phyloP scores from a whole-genome alignment of 92 coral and sea anemone genomes.

The Parazoanthus atlanticus region DNA sequence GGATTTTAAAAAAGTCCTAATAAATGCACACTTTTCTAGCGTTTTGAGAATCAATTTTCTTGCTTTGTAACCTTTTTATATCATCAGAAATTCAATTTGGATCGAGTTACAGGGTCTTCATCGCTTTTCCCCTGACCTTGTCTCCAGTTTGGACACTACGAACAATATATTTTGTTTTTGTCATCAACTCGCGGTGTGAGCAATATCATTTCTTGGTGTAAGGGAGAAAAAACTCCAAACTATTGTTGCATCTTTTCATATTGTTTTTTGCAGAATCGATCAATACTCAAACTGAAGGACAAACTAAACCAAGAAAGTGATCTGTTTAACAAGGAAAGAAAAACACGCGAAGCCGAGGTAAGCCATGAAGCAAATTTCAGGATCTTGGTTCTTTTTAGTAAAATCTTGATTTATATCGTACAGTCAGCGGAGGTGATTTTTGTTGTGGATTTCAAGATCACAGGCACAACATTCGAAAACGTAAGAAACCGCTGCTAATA shows the following conservation, averaged over 20 bases:
- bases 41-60: too few relatives aligned
- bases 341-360: conserved; percentile 79
- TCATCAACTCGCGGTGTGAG: neutral
- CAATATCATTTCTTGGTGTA: too few relatives aligned
- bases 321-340: conserved; percentile 70
- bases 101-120: neutral
- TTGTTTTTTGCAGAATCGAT: conserved; percentile 64
- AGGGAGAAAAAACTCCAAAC: neutral
- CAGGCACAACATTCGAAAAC: too few relatives aligned
- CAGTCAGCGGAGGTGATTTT: too few relatives aligned
- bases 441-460: too few relatives aligned
- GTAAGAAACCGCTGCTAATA: too few relatives aligned
- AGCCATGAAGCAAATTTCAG: neutral
- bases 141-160: neutral
- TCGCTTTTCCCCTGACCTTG: too few relatives aligned
- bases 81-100: too few relatives aligned
- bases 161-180: neutral
- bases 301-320: conserved; percentile 74
- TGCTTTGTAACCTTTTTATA: too few relatives aligned
- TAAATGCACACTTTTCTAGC: too few relatives aligned
- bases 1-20: too few relatives aligned
- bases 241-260: neutral
- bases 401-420: too few relatives aligned
- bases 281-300: conserved; percentile 76
- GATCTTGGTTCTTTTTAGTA: neutral